A percentile compares a stretch with the other conserved stretches of the same genome.
Evolutionary conservation across 2,113 vertebrate genomes (phyloP).

Genomic region (Pelobates fuscus): DNA sequence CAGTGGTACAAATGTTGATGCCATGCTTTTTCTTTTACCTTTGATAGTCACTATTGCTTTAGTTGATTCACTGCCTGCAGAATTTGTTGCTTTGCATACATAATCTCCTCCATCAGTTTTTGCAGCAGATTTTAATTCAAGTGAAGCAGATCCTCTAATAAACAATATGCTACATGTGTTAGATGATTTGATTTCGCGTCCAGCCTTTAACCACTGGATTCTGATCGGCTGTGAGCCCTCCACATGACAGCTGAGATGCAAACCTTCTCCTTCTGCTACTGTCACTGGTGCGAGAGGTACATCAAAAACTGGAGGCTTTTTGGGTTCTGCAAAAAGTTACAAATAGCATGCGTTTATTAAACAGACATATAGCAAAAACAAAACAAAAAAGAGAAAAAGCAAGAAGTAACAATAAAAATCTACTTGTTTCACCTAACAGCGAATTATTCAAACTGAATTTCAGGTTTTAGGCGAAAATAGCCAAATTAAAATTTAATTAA

Average conservation of each 20-base stretch:
- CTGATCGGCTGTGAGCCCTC: conserved; percentile 84
- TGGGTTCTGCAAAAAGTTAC: conserved; percentile 74
- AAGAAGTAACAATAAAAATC: no score
- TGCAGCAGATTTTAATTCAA: conserved; percentile 76
- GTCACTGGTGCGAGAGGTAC: conserved; percentile 79
- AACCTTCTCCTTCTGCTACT: conserved; percentile 75
- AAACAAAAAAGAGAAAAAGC: no score
- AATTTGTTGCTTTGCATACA: conserved; percentile 91
- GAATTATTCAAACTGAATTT: no score
- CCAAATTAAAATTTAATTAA: no score
- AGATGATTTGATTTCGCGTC: conserved; percentile 81
- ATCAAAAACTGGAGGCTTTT: conserved; percentile 88
- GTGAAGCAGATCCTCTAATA: conserved; percentile 77
- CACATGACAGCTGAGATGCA: conserved; percentile 86
- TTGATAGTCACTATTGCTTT: conserved; percentile 88
- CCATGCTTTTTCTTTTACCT: conserved; percentile 72
- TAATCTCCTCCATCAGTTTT: conserved; percentile 87
- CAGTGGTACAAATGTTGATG: no score
- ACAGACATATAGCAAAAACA: no score
- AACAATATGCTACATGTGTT: conserved; percentile 84
- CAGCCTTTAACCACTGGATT: conserved; percentile 92
- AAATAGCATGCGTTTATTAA: no score
- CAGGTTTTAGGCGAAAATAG: no score
- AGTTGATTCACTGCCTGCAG: conserved; percentile 85
- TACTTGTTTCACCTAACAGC: no score